A percentile compares a stretch with the other conserved stretches of the same genome.
phyloP scores from a whole-genome alignment of 2,113 vertebrate genomes.

The Carassius auratus region DNA sequence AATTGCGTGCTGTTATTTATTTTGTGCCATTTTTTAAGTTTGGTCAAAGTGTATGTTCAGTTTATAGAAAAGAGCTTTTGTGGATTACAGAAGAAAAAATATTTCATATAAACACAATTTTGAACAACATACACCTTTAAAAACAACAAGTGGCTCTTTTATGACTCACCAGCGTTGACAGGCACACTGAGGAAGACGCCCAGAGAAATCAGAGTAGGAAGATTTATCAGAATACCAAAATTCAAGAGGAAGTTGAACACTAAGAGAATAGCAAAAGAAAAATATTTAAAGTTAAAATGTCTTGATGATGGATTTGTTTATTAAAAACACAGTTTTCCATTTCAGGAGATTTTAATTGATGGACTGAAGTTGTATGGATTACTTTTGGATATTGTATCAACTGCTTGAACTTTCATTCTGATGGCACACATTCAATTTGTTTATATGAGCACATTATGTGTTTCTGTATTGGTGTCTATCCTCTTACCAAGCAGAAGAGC shows the following conservation, averaged over 20 bases:
- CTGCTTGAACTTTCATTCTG: too few relatives aligned
- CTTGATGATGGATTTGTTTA: too few relatives aligned
- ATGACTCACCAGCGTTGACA: conserved; percentile 82
- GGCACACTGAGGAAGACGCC: conserved; percentile 86
- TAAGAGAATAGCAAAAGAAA: conserved; percentile 64
- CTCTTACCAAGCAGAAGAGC: conserved; percentile 82
- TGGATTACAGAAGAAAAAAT: not conserved
- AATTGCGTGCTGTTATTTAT: too few relatives aligned
- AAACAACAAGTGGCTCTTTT: conserved; percentile 9
- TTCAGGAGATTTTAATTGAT: too few relatives aligned
- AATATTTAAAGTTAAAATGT: too few relatives aligned
- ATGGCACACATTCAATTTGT: not conserved
- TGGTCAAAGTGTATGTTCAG: too few relatives aligned
- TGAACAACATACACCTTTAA: not conserved
- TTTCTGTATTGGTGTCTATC: not conserved
- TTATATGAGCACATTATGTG: not conserved
- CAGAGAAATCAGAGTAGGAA: conserved; percentile 85
- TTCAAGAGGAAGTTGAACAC: conserved; percentile 88
- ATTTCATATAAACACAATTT: not conserved
- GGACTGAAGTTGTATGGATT: too few relatives aligned
- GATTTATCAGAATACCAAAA: conserved; percentile 84
- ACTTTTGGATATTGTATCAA: too few relatives aligned
- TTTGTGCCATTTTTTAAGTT: too few relatives aligned
- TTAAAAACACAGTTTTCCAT: too few relatives aligned
- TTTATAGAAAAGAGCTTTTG: not conserved